phyloP scores from a whole-genome alignment of 2,888 invertebrate genomes.

The Clusia tigrina region DNA sequence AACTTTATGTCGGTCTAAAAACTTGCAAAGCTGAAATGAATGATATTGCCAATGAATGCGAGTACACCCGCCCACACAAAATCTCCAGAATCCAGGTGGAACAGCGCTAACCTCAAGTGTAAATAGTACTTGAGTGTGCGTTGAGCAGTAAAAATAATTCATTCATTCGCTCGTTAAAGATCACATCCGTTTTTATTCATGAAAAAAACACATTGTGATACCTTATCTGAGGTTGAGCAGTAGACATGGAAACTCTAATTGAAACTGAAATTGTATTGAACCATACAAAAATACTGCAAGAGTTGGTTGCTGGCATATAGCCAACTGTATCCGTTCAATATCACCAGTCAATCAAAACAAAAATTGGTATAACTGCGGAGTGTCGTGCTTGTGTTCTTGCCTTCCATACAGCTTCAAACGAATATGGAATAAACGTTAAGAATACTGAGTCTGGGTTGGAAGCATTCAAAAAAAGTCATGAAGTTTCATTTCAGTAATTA shows the following conservation, averaged over 20 bases:
- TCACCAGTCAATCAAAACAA: constrained; percentile 36
- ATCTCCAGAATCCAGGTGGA: constrained; percentile 7
- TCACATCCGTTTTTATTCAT: constrained; percentile 10
- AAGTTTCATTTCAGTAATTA: constrained; percentile 25
- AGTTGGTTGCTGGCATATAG: background rate
- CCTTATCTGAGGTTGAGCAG: constrained; percentile 15
- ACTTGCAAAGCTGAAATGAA: background rate
- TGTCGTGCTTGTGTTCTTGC: background rate
- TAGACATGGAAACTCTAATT: constrained; percentile 16
- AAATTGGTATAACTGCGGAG: background rate
- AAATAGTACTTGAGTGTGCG: background rate
- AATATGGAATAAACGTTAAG: no score
- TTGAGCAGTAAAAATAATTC: constrained; percentile 11
- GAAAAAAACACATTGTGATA: constrained; percentile 18
- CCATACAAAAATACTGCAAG: constrained; percentile 13
- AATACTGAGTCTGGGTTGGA: constrained; percentile 5
- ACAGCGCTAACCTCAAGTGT: no score
- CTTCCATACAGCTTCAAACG: no score
- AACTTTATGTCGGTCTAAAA: background rate
- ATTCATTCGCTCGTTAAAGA: constrained; percentile 17
- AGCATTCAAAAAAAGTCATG: constrained; percentile 12
- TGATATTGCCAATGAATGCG: background rate
- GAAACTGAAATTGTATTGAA: constrained; percentile 7
- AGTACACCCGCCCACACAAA: background rate
- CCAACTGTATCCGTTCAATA: constrained; percentile 33